Evolutionary conservation across 2,113 vertebrate genomes (phyloP), one percentile per base, ranked within the genome.

Genomic region (Haplotaxodon microlepis): DNA sequence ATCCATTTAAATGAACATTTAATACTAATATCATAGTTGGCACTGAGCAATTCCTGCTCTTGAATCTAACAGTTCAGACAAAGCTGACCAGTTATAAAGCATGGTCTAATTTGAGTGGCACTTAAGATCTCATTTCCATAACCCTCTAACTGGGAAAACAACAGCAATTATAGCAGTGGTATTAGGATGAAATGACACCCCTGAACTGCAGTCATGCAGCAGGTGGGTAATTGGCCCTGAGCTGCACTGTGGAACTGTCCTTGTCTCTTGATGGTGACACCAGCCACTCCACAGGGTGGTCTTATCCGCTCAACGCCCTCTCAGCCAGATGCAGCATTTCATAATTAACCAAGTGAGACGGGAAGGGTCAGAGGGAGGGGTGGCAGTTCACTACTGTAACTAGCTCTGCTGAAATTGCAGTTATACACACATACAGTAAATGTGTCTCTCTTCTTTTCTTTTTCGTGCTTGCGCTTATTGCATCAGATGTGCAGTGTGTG

Each of bases 161-260:
- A 91, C 87, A 83, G 80, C 89, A 89, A 94, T 94, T 93, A 93
- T 79, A 73, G 76, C 84, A 38, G n/a, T 86, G 84, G 73, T 81
- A 86, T 94, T 92, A 93, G 92, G 91, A 85, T 91, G 84, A 91
- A 90, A 89, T 90, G 94, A 94, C 91, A 87, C 83, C 88, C 71
- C 81, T 81, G 85, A 90, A 88, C 86, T 21, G 83, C 89, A 69
- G 90, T 93, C 86, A 87, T 88, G 90, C 91, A 92, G 93, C 93
- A 93, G 94, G 93, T 94, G 94, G 94, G 90, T 95, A 94, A 95
- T 94, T 95, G 94, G 94, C 90, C 92, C 82, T 85, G 90, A 93
- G 92, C 86, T 84, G 91, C 87, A 63, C 92, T 51, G 42, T 88
- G 90, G 91, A 92, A 76, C 90, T 87, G 92, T 93, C 94, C 89